Percentiles rank a stretch among this genome's conserved stretches.
Conservation (phyloP, 2,888 invertebrate genomes). For the Idaea dimidiata region DNA sequence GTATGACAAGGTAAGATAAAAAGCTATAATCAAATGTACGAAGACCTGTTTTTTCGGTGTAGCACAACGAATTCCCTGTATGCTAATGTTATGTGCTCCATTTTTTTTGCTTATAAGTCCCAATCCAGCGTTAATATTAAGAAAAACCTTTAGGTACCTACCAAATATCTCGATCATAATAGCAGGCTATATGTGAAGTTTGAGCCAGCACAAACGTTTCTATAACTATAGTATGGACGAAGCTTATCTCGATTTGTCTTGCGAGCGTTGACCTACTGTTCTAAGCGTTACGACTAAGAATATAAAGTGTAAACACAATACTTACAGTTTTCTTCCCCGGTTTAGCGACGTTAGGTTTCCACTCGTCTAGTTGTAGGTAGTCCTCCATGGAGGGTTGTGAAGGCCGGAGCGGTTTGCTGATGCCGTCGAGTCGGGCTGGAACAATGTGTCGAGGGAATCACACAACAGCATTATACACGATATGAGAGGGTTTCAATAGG, state of each 20-base stretch:
- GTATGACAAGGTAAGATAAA: not conserved
- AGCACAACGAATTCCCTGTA: not conserved
- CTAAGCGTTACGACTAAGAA: constrained; percentile 6
- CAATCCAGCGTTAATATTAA: too few relatives aligned
- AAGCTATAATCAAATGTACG: not conserved
- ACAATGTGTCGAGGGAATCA: constrained; percentile 54
- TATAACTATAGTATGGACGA: not conserved
- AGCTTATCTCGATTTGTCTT: not conserved
- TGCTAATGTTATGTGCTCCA: too few relatives aligned
- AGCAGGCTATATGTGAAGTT: too few relatives aligned
- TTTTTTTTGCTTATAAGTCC: too few relatives aligned
- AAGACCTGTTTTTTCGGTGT: not conserved
- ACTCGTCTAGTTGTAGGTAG: constrained; percentile 93
- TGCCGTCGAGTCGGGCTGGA: constrained; percentile 96
- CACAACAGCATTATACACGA: constrained; percentile 6
- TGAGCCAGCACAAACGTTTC: not conserved
- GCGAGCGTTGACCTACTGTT: not conserved
- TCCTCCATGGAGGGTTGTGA: constrained; percentile 92
- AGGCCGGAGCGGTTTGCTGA: constrained; percentile 86
- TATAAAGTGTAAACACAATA: constrained; percentile 32
- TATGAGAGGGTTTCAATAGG: not conserved
- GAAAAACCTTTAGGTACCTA: too few relatives aligned
- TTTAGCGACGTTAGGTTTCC: constrained; percentile 80
- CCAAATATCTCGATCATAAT: too few relatives aligned
- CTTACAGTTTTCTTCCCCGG: constrained; percentile 95